Conservation (phyloP, 1,140 invertebrate species). For the Dinoponera quadriceps region DNA sequence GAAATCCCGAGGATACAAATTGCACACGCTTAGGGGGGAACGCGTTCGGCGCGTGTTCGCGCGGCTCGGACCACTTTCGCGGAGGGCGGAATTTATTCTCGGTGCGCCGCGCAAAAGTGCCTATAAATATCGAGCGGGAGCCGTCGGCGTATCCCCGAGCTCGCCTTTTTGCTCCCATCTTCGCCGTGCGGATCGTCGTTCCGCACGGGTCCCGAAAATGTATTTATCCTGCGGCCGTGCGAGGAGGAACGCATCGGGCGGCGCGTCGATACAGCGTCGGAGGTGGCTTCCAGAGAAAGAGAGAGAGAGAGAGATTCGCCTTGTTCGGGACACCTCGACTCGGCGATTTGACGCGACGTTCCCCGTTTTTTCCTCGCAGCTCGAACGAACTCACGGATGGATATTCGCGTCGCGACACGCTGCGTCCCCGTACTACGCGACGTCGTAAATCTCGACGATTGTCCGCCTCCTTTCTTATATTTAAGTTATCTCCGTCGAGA, state of each 20-base stretch:
- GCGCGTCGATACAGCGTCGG: neutral
- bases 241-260: slow-evolving; percentile 2
- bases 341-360: slow-evolving; percentile 24
- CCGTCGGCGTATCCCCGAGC: slow-evolving; percentile 4
- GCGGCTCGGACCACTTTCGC: slow-evolving; percentile 29
- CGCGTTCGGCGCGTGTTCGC: neutral
- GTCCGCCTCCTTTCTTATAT: slow-evolving; percentile 26
- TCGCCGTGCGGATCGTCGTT: neutral
- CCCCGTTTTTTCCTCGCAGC: neutral
- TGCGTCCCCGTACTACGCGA: neutral
- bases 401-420: slow-evolving; percentile 8
- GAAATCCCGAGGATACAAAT: slow-evolving; percentile 13
- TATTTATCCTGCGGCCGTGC: slow-evolving; percentile 28
- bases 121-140: slow-evolving; percentile 41
- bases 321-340: neutral
- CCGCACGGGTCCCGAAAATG: slow-evolving; percentile 7
- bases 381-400: slow-evolving; percentile 2
- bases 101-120: slow-evolving; percentile 14
- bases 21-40: neutral
- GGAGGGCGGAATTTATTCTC: slow-evolving; percentile 45
- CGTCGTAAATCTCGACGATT: slow-evolving; percentile 53
- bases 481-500: slow-evolving; percentile 41
- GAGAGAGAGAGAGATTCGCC: too few species aligned
- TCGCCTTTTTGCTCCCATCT: slow-evolving; percentile 3
- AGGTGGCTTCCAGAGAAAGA: neutral